Base-by-base conservation (phyloP, 1,140 invertebrate genomes). In the Penaeus japonicus region DNA sequence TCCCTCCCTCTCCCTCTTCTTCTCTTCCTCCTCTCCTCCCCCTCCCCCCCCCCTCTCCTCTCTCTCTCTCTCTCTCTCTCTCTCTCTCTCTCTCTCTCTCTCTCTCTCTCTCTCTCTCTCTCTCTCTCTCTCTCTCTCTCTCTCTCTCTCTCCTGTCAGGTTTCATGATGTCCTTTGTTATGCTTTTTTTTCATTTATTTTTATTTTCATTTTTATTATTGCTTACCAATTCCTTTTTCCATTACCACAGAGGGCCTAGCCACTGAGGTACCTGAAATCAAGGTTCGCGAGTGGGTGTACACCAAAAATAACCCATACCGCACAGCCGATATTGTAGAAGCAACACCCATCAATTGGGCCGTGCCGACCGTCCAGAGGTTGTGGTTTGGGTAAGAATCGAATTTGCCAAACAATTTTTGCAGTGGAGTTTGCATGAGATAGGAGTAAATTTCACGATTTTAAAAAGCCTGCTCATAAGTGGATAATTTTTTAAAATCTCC, bases 361-460 rank as follows among this genome's bases (percentile, higher is more conserved):
- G 97, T 97, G 53, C 97, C 97, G 2, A 98, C 97, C 55, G 95
- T 98, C 90, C 96, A 98, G 92, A 94, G 97, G 90, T 94, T 98
- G 89, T 98, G 97, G 97, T 97, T 98, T 93, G 97, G 97, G 94
- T 95, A 93, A 93, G 94, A 10, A 39, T 54, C 12, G 15, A 15
- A 47, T 47, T 47, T 47, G 10, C 5, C 47, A 12, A 47, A 15
- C 10, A 47, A 47, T 12, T 47, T 47, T 47, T 47, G 4, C 5
- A 0, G 15, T 27, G 18, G 70, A 30, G 10, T 27, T 73, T 73
- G 12, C 24, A 30, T 22, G 7, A 30, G 0, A 2, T 3, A 5
- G 35, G 20, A 27, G 1, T 27, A 73, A 4, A 73, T 73, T 18
- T 32, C 22, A 18, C 27, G 20, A 24, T 3, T 5, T 73, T 30